phyloP scores from a whole-genome alignment of 2,113 vertebrate genomes.

The Anas platyrhynchos region DNA sequence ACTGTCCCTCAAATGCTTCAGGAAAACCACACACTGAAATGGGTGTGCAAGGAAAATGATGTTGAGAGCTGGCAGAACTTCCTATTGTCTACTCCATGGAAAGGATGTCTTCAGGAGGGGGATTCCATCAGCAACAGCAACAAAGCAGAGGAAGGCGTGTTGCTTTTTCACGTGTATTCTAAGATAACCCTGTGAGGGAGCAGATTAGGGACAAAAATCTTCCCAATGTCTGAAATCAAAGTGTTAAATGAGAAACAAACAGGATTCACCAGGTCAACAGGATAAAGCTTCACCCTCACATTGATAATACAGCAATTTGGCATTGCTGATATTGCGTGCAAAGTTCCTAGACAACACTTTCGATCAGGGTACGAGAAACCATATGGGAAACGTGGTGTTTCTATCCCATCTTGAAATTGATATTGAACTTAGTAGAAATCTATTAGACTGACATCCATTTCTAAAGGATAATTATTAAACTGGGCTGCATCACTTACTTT shows the following conservation, averaged over 20 bases:
- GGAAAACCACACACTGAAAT: background rate
- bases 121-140: background rate
- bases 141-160: background rate
- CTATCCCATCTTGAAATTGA: background rate
- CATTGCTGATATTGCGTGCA: background rate
- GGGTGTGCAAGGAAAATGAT: accelerated
- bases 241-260: background rate
- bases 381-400: background rate
- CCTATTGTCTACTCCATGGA: background rate
- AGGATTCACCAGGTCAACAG: background rate
- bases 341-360: background rate
- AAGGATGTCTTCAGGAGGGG: background rate
- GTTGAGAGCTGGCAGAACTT: background rate
- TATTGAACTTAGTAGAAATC: background rate
- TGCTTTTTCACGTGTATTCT: background rate
- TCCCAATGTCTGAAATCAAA: background rate
- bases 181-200: background rate
- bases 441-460: background rate
- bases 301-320: background rate
- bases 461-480: background rate
- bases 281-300: background rate
- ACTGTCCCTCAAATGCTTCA: background rate
- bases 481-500: background rate
- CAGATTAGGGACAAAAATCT: background rate
- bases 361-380: background rate